Conservation (phyloP, 2,113 vertebrate genomes). For the Cynoglossus semilaevis region DNA sequence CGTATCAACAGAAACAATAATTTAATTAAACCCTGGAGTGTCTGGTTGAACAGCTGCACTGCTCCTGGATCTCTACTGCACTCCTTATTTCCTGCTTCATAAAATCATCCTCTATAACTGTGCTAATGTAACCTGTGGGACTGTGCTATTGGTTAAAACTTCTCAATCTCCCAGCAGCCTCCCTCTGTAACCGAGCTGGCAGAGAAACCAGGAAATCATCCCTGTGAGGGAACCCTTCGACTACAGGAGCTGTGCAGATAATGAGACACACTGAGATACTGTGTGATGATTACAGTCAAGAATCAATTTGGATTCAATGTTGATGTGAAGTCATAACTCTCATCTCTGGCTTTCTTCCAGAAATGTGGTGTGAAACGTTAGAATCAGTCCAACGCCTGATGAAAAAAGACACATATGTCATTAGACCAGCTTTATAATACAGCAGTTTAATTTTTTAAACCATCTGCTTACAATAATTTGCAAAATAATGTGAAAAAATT, state of each 20-base stretch:
- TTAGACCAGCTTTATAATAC: too few relatives aligned
- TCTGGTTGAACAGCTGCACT: slow-evolving; percentile 24
- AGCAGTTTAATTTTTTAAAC: background rate
- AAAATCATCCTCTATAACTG: slow-evolving; percentile 2
- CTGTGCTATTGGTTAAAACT: background rate
- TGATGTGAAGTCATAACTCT: too few relatives aligned
- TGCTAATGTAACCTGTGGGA: background rate
- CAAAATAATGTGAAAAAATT: too few relatives aligned
- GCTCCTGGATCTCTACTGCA: background rate
- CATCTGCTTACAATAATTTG: slow-evolving; percentile 2
- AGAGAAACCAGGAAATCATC: background rate
- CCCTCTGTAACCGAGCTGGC: background rate
- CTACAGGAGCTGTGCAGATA: background rate
- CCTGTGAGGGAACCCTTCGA: background rate
- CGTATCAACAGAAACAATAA: slow-evolving; percentile 23
- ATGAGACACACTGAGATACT: background rate
- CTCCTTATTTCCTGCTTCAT: background rate
- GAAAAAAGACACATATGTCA: too few relatives aligned
- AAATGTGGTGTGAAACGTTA: too few relatives aligned
- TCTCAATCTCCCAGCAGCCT: background rate
- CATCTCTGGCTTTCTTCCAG: too few relatives aligned
- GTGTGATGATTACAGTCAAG: too few relatives aligned
- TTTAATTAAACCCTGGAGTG: slow-evolving; percentile 26
- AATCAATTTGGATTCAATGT: too few relatives aligned
- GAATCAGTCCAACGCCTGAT: too few relatives aligned